Evolutionary conservation across 2,888 invertebrate genomes (phyloP).

Genomic region (Cataglyphis rosenhaueri): DNA sequence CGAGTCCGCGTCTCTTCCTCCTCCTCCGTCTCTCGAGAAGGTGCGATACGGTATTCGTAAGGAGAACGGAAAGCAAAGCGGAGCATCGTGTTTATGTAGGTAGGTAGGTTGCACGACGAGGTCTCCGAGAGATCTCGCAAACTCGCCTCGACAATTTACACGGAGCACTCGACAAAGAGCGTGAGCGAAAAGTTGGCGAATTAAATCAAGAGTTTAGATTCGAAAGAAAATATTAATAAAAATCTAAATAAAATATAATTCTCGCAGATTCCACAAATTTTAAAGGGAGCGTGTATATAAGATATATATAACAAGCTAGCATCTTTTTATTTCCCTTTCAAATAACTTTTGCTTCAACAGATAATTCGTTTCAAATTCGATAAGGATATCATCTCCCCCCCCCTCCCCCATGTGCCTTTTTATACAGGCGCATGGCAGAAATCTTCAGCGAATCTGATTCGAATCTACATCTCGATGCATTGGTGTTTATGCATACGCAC

Average conservation of each 20-base stretch:
- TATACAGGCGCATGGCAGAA: neutral
- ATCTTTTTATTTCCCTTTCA: neutral
- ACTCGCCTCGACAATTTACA: constrained; percentile 48
- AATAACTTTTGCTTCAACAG: neutral
- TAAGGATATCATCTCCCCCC: neutral
- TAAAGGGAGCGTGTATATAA: neutral
- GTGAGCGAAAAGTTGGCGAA: constrained; percentile 13
- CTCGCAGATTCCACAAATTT: neutral
- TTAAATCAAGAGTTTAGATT: neutral
- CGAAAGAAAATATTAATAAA: neutral
- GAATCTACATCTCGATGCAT: constrained; percentile 8
- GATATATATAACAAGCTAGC: neutral
- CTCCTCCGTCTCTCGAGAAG: constrained; percentile 61
- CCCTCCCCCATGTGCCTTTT: neutral
- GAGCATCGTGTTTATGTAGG: constrained; percentile 78
- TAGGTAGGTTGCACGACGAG: constrained; percentile 76
- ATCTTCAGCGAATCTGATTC: constrained; percentile 17
- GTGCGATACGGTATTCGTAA: constrained; percentile 75
- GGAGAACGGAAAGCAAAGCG: constrained; percentile 78
- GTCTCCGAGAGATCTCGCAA: constrained; percentile 66
- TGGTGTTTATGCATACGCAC: neutral
- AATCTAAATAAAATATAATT: neutral
- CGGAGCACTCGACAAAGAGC: constrained; percentile 14
- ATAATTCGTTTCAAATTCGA: neutral
- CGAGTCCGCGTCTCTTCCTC: constrained; percentile 10